phyloP scores from a whole-genome alignment of 2,888 invertebrate species.

The Mechanitis messenoides region DNA sequence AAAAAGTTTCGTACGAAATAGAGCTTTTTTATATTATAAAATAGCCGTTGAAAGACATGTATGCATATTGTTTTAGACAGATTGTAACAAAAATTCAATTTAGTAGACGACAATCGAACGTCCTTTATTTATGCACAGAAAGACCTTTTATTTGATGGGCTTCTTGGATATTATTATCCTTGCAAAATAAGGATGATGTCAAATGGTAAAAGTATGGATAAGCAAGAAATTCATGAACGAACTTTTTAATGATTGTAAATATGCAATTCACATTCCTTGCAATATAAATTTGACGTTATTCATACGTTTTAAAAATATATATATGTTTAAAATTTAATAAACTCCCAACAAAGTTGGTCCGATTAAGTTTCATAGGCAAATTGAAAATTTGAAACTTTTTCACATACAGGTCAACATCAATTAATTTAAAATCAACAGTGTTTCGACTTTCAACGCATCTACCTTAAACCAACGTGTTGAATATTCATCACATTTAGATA shows the following conservation, averaged over 20 bases:
- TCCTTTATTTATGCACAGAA: slow-evolving; percentile 75
- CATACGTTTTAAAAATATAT: too few relatives aligned
- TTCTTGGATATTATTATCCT: slow-evolving; percentile 57
- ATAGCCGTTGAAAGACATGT: not conserved
- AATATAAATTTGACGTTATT: too few relatives aligned
- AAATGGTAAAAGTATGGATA: slow-evolving; percentile 47
- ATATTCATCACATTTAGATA: slow-evolving; percentile 77
- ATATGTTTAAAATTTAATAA: not conserved
- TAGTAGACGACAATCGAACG: slow-evolving; percentile 64
- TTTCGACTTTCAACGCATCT: slow-evolving; percentile 52
- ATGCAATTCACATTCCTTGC: not conserved
- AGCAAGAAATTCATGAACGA: slow-evolving; percentile 12
- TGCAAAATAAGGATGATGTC: slow-evolving; percentile 40
- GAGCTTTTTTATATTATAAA: slow-evolving; percentile 33
- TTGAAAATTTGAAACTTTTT: slow-evolving; percentile 2
- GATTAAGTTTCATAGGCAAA: not conserved
- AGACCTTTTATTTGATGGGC: slow-evolving; percentile 73
- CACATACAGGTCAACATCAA: slow-evolving; percentile 19
- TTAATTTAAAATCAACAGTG: slow-evolving; percentile 29
- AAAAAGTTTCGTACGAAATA: slow-evolving; percentile 17
- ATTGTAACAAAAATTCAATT: slow-evolving; percentile 73
- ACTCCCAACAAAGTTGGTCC: not conserved
- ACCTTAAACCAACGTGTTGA: slow-evolving; percentile 59
- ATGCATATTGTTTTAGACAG: slow-evolving; percentile 39
- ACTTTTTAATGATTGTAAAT: not conserved